Conservation (phyloP, 2,888 invertebrate genomes). For the Tipula lateralis region DNA sequence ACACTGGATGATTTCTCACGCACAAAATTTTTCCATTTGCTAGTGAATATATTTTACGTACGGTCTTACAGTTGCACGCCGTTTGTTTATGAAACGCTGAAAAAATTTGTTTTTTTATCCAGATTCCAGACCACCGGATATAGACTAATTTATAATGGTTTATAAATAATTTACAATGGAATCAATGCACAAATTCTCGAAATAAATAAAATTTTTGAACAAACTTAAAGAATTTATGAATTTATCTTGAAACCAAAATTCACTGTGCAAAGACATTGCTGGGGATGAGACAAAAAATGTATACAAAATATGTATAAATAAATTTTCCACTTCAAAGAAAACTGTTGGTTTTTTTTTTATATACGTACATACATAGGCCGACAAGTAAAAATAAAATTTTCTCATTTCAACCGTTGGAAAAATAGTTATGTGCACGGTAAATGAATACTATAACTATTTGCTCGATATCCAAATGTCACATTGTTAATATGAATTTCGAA, state of each 20-base stretch:
- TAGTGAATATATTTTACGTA: neutral
- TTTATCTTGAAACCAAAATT: neutral
- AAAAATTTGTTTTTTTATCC: neutral
- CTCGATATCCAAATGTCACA: neutral
- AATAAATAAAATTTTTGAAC: neutral
- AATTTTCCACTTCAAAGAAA: neutral
- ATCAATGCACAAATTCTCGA: neutral
- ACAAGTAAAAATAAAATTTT: neutral
- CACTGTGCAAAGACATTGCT: neutral
- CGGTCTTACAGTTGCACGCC: neutral
- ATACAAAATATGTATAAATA: neutral
- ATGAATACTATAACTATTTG: neutral
- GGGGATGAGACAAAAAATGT: neutral
- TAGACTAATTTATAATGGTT: neutral
- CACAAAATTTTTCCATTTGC: neutral
- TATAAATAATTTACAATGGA: neutral
- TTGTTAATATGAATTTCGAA: neutral
- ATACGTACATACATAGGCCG: neutral
- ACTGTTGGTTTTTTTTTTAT: neutral
- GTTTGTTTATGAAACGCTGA: neutral
- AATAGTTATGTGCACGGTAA: neutral
- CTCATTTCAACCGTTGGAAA: neutral
- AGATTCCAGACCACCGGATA: constrained; percentile 24
- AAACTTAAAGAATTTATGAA: neutral
- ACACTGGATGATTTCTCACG: neutral